phyloP scores from a whole-genome alignment of 2,888 invertebrate genomes.

The Parthenolecanium corni region DNA sequence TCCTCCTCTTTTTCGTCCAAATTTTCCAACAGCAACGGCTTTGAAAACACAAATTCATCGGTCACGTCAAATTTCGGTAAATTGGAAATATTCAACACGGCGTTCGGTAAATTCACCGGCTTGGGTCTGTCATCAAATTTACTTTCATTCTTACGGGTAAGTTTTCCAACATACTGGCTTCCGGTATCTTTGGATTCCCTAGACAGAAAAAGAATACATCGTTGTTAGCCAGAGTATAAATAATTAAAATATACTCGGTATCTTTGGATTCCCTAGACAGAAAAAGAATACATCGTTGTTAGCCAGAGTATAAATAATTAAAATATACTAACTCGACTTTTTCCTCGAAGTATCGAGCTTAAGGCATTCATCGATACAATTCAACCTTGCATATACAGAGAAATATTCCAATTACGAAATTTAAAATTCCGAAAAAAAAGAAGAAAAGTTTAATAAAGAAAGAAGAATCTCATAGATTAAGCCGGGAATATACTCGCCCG shows the following conservation, averaged over 20 bases:
- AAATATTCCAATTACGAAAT: too few relatives aligned
- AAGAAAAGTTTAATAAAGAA: too few relatives aligned
- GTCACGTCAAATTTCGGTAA: conserved; percentile 20
- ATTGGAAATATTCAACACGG: conserved; percentile 5
- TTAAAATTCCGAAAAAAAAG: too few relatives aligned
- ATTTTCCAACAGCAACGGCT: conserved; percentile 16
- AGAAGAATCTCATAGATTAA: too few relatives aligned
- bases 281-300: neutral
- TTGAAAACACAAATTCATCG: conserved; percentile 16
- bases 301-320: neutral
- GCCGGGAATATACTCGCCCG: too few relatives aligned
- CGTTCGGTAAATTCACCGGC: neutral
- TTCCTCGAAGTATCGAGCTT: too few relatives aligned
- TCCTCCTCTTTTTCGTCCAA: neutral
- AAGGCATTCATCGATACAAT: too few relatives aligned
- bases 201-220: neutral
- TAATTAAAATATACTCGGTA: neutral
- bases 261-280: neutral
- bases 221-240: neutral
- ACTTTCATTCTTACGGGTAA: neutral
- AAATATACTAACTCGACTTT: too few relatives aligned
- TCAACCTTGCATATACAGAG: too few relatives aligned
- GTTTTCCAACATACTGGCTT: neutral
- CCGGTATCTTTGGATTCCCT: neutral
- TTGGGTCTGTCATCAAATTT: conserved; percentile 10